Conservation (phyloP, 2,113 vertebrate genomes). For the Malaclemys terrapin region DNA sequence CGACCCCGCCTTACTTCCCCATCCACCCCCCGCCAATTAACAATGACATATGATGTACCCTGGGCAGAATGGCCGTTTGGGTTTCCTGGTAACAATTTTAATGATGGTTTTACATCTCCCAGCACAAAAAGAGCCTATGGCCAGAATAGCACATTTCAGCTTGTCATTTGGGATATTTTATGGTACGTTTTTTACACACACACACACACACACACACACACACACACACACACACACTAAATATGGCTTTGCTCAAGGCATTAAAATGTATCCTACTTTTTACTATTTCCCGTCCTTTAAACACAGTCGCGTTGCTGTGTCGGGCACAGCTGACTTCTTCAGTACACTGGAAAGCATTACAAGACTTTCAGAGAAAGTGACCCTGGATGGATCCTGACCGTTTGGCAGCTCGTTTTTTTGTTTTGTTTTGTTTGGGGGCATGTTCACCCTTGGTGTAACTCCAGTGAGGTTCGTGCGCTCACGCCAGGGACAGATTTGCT, state of each 20-base stretch:
- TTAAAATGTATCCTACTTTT: not conserved
- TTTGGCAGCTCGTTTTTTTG: not conserved
- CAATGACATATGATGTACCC: not conserved
- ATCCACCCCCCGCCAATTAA: not conserved
- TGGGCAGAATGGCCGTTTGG: not conserved
- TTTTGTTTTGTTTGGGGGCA: not conserved
- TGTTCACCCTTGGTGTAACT: not conserved
- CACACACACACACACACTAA: not conserved
- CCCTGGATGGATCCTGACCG: not conserved
- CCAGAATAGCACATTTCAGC: not conserved
- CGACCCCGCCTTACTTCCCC: not conserved
- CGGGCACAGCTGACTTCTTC: not conserved
- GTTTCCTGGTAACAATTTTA: constrained; percentile 5
- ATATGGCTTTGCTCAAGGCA: not conserved
- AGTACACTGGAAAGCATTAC: not conserved
- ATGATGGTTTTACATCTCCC: not conserved
- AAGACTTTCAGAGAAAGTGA: not conserved
- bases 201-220: not conserved
- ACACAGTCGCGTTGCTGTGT: not conserved
- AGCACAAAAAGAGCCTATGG: not conserved
- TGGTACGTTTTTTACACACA: constrained; percentile 2
- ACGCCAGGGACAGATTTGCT: not conserved
- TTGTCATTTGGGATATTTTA: constrained; percentile 57
- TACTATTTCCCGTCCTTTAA: not conserved
- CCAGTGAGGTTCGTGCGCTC: not conserved